These are phyloP conservation scores for Elmis aenea DNA, from an alignment of 2,888 invertebrate species.

Conservation along the genomic window DNA sequence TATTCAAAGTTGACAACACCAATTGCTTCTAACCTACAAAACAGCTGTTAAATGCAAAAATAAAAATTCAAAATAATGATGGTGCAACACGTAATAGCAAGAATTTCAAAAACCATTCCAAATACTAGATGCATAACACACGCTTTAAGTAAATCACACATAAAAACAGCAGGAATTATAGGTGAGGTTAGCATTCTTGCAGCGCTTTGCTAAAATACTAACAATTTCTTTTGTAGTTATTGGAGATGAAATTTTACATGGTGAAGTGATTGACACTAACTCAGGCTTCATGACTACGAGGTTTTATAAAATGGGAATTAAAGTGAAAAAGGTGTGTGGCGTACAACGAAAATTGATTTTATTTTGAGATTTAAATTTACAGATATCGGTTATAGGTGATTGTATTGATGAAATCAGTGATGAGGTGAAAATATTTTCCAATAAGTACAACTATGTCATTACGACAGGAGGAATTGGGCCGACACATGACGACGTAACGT, in stretches of 20 bases:
- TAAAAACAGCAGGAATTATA: slow-evolving; percentile 33
- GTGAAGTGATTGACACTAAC: slow-evolving; percentile 65
- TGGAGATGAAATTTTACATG: slow-evolving; percentile 74
- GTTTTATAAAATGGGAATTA: slow-evolving; percentile 59
- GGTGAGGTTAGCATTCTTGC: slow-evolving; percentile 15
- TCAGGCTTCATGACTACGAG: slow-evolving; percentile 58
- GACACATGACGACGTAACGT: slow-evolving; percentile 74
- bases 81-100: too few species aligned
- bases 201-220: too few species aligned
- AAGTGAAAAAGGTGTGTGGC: slow-evolving; percentile 52
- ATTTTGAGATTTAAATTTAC: slow-evolving; percentile 28
- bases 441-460: slow-evolving; percentile 59
- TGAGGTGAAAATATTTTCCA: slow-evolving; percentile 59
- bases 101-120: too few species aligned
- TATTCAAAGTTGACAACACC: too few species aligned
- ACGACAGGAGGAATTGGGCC: slow-evolving; percentile 76
- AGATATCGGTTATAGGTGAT: slow-evolving; percentile 66
- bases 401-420: slow-evolving; percentile 56
- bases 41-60: too few species aligned
- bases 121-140: too few species aligned
- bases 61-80: too few species aligned
- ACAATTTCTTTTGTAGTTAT: slow-evolving; percentile 52
- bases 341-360: too few species aligned
- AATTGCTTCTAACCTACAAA: too few species aligned
- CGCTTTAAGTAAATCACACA: too few species aligned